Percentiles rank a stretch among this genome's conserved stretches.
Conservation (phyloP, 2,888 invertebrate genomes). For the Lithophane semibrunnea region DNA sequence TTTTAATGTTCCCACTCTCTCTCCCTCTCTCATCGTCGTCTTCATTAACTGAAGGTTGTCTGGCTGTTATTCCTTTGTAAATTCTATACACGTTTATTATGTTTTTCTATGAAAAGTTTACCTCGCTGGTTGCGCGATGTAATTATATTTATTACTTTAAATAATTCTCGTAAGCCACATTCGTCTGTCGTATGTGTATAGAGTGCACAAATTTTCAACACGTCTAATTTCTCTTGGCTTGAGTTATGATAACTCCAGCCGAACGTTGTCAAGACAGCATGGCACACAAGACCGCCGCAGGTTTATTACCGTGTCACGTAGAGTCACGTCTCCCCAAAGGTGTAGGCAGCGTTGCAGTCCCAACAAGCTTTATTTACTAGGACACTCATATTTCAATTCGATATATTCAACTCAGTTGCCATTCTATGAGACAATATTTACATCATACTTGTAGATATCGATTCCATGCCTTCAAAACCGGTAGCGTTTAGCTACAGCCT, state of each 20-base stretch:
- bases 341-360: slow-evolving; percentile 11
- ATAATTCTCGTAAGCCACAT: slow-evolving; percentile 19
- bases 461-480: slow-evolving; percentile 6
- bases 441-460: slow-evolving; percentile 1
- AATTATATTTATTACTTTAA: not conserved
- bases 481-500: slow-evolving; percentile 11
- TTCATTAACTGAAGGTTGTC: not conserved
- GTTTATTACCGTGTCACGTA: slow-evolving; percentile 37
- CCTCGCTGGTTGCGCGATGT: not conserved
- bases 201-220: slow-evolving; percentile 18
- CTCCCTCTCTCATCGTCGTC: not conserved
- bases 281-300: slow-evolving; percentile 27
- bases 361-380: slow-evolving; percentile 8
- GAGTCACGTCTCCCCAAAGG: slow-evolving; percentile 10
- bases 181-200: not conserved
- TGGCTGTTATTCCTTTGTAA: not conserved
- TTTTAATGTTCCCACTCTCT: not conserved
- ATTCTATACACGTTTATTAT: not conserved
- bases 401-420: not conserved
- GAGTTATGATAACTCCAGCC: slow-evolving; percentile 22
- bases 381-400: slow-evolving; percentile 2
- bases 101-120: not conserved
- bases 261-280: slow-evolving; percentile 31
- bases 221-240: slow-evolving; percentile 33
- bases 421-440: slow-evolving; percentile 4